These are phyloP conservation scores for Ia io DNA, from an alignment of 2,113 vertebrate genomes.

Conservation along the genomic window DNA sequence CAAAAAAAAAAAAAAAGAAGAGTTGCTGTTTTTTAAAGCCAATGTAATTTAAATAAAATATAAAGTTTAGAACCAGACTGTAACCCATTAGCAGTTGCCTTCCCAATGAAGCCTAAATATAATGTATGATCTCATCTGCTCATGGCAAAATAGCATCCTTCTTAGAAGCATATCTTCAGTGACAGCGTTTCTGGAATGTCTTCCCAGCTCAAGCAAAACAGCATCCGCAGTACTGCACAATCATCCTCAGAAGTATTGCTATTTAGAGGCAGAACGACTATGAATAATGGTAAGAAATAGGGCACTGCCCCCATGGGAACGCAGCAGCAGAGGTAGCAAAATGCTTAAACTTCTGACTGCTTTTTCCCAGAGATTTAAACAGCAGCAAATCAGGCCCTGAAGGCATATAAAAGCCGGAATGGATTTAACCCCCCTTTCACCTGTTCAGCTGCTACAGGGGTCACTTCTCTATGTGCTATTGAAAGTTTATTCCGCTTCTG, in stretches of 20 bases:
- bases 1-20: neutral
- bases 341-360: conserved; percentile 63
- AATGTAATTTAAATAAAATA: neutral
- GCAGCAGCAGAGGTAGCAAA: conserved; percentile 68
- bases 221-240: conserved; percentile 47
- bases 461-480: conserved; percentile 34
- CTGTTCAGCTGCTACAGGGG: neutral
- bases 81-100: conserved; percentile 40
- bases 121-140: conserved; percentile 33
- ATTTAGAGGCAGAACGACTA: conserved; percentile 48
- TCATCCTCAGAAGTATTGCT: conserved; percentile 70
- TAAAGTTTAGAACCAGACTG: conserved; percentile 17
- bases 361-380: conserved; percentile 75
- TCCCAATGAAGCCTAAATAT: conserved; percentile 35
- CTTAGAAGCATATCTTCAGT: conserved; percentile 49
- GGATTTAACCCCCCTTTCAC: conserved; percentile 68
- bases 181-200: conserved; percentile 63
- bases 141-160: conserved; percentile 47
- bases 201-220: conserved; percentile 70
- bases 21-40: neutral
- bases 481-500: conserved; percentile 25
- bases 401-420: conserved; percentile 71
- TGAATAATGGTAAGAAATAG: conserved; percentile 74
- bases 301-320: conserved; percentile 62
- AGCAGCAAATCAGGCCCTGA: conserved; percentile 68